Evolutionary conservation across 1,140 invertebrate genomes (phyloP), one percentile per base, ranked within the genome.

Genomic region (Saccostrea glomerata): DNA sequence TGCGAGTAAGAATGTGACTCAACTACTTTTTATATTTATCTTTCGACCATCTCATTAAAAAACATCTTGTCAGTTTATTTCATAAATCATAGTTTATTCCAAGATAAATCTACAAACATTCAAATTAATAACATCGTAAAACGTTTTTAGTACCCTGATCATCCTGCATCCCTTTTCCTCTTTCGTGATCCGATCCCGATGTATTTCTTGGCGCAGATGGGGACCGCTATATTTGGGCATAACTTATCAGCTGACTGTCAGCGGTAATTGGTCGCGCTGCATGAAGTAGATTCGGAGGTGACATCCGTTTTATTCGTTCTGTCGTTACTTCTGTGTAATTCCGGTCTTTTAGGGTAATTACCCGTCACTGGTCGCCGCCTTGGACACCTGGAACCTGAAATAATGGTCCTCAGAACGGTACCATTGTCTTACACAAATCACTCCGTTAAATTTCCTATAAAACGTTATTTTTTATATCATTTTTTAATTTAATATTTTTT

Each of bases 171-270:
- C 25, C 30, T 25, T 77, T 77, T 77, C 70, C 55, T 36, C 73
- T 73, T 82, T 56, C 86, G 77, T 87, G 86, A 82, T 82, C 66
- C 66, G 70, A 77, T 82, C 55, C 73, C 55, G 55, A 73, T 55
- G 25, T 30, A 55, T 82, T 60, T 56, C 13, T 82, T 66, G 66
- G 70, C 86, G 86, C 86, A 87, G 86, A 87, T 87, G 86, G 86
- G 73, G 11, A 25, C 56, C 66, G 55, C 66, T 20, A 87, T 56
- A 36, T 77, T 73, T 58, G 36, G 70, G 77, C 66, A 77, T 87
- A 87, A 87, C 86, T 87, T 87, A 87, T 87, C 86, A 84, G 86
- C 70, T 40, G 56, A 82, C 73, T 87, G 86, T 87, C 86, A 77
- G 55, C 20, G 47, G 66, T 87, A 87, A 87, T 87, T 87, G 86